Base-by-base conservation (phyloP, 2,797 vertebrate genomes). In the Lutra lutra region DNA sequence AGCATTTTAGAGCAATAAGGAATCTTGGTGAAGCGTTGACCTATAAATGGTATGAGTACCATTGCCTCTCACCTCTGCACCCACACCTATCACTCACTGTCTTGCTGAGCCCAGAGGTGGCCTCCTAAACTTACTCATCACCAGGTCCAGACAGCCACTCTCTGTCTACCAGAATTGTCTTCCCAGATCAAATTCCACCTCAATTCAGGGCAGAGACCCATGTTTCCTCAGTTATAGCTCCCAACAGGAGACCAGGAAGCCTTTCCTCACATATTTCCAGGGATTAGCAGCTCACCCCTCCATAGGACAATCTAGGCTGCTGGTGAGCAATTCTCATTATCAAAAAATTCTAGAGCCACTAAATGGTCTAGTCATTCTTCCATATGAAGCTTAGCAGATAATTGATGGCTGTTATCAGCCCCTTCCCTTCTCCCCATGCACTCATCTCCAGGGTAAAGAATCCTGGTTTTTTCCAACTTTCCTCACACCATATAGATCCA, bases 31-130 rank as follows among this genome's bases (percentile, higher is more conserved):
- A 95, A 89, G 8, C 2, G 3, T 5, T 83, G 43, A 35, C 29
- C 51, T 77, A 13, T 43, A 48, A 46, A 58, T 0, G 7, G 32
- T 43, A 5, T 17, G 25, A n/a, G 18, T 0, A 0, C 48, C 6
- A 3, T 12, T 12, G 27, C 27, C 5, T 10, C 3, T 43, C 56
- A n/a, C 2, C 3, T 4, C 54, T 66, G n/a, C 4, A 46, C 15
- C 35, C 40, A n/a, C 32, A 40, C 17, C 23, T 17, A 15, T 46
- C 58, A 43, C 15, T 51, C 40, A 86, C 18, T 7, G 48, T 77
- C 83, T n/a, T 72, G 5, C 68, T 73, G 25, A 75, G 32, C 48
- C 82, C 4, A n/a, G 13, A 86, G 18, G 46, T 21, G 3, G 7
- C 20, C 32, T 13, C 32, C 9, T 2, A 60, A 17, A 8, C n/a